A percentile compares a stretch with the other conserved stretches of the same genome.
Conservation (phyloP, 2,797 vertebrate genomes). For the Coilia nasus region DNA sequence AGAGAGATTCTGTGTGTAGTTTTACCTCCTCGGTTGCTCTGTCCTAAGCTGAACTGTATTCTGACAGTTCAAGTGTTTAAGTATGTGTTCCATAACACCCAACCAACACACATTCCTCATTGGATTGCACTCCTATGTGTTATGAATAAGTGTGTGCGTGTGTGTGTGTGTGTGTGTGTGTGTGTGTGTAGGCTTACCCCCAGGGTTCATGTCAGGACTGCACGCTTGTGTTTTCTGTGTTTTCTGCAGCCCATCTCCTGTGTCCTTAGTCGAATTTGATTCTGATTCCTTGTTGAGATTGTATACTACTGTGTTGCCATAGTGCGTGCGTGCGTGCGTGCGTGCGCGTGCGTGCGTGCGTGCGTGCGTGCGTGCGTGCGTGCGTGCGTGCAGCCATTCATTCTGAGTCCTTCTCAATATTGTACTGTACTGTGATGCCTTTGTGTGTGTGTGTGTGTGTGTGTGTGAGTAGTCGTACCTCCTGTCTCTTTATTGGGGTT, state of each 20-base stretch:
- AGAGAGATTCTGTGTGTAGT: not conserved
- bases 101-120: no score
- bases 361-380: constrained; percentile 5
- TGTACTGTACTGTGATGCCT: not conserved
- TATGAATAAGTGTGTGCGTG: constrained; percentile 67
- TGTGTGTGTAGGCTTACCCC: no score
- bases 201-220: no score
- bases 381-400: not conserved
- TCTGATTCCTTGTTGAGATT: not conserved
- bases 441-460: constrained; percentile 7
- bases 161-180: no score
- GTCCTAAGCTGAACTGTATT: no score
- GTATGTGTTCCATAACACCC: constrained; percentile 65
- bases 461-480: not conserved
- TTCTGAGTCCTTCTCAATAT: no score
- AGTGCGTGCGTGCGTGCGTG: constrained; percentile 10
- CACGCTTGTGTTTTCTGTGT: not conserved
- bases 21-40: constrained; percentile 83
- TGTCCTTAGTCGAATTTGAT: constrained; percentile 98
- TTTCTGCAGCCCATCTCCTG: constrained; percentile 86
- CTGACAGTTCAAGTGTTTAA: no score
- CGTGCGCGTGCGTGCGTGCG: not conserved
- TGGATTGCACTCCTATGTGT: no score
- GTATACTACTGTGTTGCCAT: not conserved
- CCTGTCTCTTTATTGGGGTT: no score